Base-by-base conservation (phyloP, 1,140 invertebrate species). In the Hermetia illucens region DNA sequence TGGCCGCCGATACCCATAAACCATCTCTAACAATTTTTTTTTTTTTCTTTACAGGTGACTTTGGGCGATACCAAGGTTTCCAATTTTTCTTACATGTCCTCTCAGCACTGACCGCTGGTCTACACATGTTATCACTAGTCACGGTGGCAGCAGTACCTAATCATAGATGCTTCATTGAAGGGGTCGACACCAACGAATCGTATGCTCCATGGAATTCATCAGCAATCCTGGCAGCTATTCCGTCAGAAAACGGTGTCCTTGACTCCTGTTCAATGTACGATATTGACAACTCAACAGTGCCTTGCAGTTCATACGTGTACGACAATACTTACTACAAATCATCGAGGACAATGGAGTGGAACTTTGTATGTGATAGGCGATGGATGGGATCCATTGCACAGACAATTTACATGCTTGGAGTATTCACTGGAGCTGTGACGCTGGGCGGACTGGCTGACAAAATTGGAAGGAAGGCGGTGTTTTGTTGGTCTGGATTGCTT, bases 391-490 rank as follows among this genome's bases (percentile, higher is more conserved):
- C 86, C 1, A 55, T 84, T 10, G 77, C 82, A 1, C 85, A 91
- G 52, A 81, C 69, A 2, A 55, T 71, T 5, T 92, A 87, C 55
- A 92, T 94, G 85, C 67, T 88, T 39, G 90, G 90, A n/a, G 82
- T 88, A 8, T 83, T 92, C 34, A 68, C 77, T 4, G 88, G 89
- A 4, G 83, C 86, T 4, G 72, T 93, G 1, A 70, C 77, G 0
- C 63, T 93, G n/a, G 87, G 88, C 6, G 78, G 77, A 13, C 55
- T 92, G 47, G 84, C 89, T 0, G 91, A 95, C 52, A 88, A 81
- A 65, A 77, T 78, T 44, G 86, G 87, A 0, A 68, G 87, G 5
- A 89, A 89, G 53, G 75, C 68, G 2, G 74, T 86, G 38, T 84
- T 87, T 48, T 82, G 80, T 47, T 69, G 79, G 60, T 80, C 81